phyloP scores from a whole-genome alignment of 2,888 invertebrate species.

The Pandemis cinnamomeana region DNA sequence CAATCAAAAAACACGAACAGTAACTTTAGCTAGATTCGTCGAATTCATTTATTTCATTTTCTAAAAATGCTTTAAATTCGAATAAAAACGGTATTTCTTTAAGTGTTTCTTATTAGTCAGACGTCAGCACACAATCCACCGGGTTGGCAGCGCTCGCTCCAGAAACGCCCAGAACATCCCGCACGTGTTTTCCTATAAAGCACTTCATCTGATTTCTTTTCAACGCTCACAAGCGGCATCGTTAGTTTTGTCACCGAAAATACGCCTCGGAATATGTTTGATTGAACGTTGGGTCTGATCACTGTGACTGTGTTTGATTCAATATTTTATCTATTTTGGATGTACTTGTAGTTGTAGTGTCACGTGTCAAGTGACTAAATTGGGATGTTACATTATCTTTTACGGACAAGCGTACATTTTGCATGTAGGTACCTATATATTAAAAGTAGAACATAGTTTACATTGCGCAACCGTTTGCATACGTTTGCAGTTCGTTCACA shows the following conservation, averaged over 20 bases:
- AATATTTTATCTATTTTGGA: neutral
- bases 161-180: neutral
- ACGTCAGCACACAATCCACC: slow-evolving; percentile 1
- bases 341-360: neutral
- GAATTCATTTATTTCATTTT: too few species aligned
- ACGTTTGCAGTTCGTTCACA: too few species aligned
- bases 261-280: neutral
- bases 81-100: too few species aligned
- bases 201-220: slow-evolving; percentile 33
- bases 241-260: slow-evolving; percentile 28
- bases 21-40: too few species aligned
- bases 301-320: slow-evolving; percentile 5
- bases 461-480: too few species aligned
- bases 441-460: too few species aligned
- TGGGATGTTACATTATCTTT: too few species aligned
- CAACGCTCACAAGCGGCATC: slow-evolving; percentile 26
- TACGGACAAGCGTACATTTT: too few species aligned
- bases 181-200: slow-evolving; percentile 12
- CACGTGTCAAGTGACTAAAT: neutral
- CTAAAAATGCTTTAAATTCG: too few species aligned
- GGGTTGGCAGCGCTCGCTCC: slow-evolving; percentile 13
- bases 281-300: slow-evolving; percentile 11
- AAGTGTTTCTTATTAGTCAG: too few species aligned
- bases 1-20: too few species aligned
- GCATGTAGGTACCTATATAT: too few species aligned